These are phyloP conservation scores for Bufo bufo DNA, from an alignment of 2,113 vertebrate genomes.

Conservation along the genomic window DNA sequence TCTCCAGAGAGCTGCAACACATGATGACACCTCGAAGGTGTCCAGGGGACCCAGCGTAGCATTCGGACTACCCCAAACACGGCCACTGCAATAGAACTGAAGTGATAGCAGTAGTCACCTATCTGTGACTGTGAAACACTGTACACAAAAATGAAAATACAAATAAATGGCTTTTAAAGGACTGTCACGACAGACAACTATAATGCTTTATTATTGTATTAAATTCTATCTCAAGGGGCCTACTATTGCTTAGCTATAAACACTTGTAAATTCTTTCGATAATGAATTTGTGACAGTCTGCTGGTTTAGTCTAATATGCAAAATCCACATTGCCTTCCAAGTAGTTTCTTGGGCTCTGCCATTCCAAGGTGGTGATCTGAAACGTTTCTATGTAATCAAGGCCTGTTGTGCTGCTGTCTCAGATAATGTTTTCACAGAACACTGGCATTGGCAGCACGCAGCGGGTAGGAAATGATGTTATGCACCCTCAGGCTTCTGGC, in stretches of 20 bases:
- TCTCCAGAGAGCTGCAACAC: too few relatives aligned
- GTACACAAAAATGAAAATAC: not conserved
- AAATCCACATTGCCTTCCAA: constrained; percentile 1
- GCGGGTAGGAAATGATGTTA: constrained; percentile 55
- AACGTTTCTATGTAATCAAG: constrained; percentile 39
- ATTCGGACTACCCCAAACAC: too few relatives aligned
- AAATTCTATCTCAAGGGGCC: not conserved
- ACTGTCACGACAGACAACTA: not conserved
- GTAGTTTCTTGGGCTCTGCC: constrained; percentile 31
- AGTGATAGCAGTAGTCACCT: too few relatives aligned
- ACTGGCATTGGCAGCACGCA: constrained; percentile 51
- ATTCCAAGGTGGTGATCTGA: constrained; percentile 43
- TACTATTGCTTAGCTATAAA: not conserved
- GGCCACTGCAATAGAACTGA: too few relatives aligned
- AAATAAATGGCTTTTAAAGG: not conserved
- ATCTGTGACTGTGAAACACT: too few relatives aligned
- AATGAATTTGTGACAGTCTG: constrained; percentile 15
- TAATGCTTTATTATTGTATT: not conserved
- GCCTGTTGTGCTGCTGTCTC: constrained; percentile 32
- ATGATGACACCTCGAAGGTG: too few relatives aligned
- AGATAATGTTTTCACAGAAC: constrained; percentile 49
- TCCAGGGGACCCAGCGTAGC: too few relatives aligned
- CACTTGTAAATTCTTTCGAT: not conserved
- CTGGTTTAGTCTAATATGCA: constrained; percentile 24
- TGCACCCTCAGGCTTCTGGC: constrained; percentile 47